Percentiles rank a stretch among this genome's conserved stretches.
These are phyloP conservation scores for Cephus cinctus DNA, from an alignment of 1,140 invertebrate species.

Conservation along the genomic window DNA sequence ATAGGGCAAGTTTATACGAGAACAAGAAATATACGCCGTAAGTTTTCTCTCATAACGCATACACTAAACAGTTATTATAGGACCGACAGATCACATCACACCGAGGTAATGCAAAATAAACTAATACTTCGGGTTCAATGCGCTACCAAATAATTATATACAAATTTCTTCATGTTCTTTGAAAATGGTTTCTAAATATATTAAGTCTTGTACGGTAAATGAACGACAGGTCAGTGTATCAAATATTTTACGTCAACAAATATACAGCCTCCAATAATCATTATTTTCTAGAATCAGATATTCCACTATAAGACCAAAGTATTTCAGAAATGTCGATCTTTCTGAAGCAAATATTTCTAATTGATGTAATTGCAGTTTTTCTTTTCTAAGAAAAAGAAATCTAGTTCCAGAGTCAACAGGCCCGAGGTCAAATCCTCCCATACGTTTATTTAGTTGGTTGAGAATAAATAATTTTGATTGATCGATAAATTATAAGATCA, in stretches of 20 bases:
- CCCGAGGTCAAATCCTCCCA: conserved; percentile 1
- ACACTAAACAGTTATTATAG: conserved; percentile 9
- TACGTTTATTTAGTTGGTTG: background rate
- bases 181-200: background rate
- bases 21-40: conserved; percentile 1
- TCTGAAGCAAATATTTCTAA: background rate
- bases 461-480: background rate
- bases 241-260: background rate
- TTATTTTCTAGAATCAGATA: background rate
- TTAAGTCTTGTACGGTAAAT: background rate
- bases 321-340: background rate
- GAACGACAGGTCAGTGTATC: background rate
- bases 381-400: background rate
- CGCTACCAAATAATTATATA: background rate
- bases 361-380: background rate
- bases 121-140: conserved; percentile 17
- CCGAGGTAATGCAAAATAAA: conserved; percentile 14
- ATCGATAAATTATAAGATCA: background rate
- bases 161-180: conserved; percentile 7
- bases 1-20: conserved; percentile 9
- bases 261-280: background rate
- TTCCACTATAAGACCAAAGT: background rate
- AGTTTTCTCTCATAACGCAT: conserved; percentile 17
- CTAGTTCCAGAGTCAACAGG: background rate
- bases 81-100: conserved; percentile 9